These are phyloP conservation scores for Parascotia fuliginaria DNA, from an alignment of 2,888 invertebrate species.

Conservation along the genomic window DNA sequence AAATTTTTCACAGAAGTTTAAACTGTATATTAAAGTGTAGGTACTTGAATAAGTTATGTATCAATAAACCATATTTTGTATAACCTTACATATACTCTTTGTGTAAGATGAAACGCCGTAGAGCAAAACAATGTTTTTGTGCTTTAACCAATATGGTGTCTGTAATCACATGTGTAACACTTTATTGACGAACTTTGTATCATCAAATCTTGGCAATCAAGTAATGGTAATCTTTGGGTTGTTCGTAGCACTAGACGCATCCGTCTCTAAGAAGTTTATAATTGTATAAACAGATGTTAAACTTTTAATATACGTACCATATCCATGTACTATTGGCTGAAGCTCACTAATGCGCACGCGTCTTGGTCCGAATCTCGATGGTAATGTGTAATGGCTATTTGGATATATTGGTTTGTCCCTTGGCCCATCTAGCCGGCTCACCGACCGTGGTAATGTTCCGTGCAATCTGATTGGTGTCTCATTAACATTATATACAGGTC, in stretches of 20 bases:
- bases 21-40: conserved; percentile 51
- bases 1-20: conserved; percentile 64
- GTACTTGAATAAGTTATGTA: conserved; percentile 35
- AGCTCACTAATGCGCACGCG: conserved; percentile 78
- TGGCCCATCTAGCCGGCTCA: conserved; percentile 47
- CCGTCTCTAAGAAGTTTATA: too few relatives aligned
- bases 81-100: too few relatives aligned
- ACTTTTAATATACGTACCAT: conserved; percentile 64
- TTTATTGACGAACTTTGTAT: too few relatives aligned
- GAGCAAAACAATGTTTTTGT: too few relatives aligned
- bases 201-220: too few relatives aligned
- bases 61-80: conserved; percentile 27
- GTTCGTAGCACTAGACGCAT: too few relatives aligned
- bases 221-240: too few relatives aligned
- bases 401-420: conserved; percentile 46
- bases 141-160: too few relatives aligned
- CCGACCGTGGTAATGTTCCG: conserved; percentile 65
- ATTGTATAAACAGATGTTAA: too few relatives aligned
- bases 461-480: conserved; percentile 58
- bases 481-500: conserved; percentile 60
- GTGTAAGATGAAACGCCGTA: too few relatives aligned
- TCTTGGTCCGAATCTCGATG: conserved; percentile 64
- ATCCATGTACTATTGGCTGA: conserved; percentile 73
- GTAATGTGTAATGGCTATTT: conserved; percentile 68
- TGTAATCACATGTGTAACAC: too few relatives aligned